Evolutionary conservation across 2,888 invertebrate genomes (phyloP).

Genomic region (Mimachlamys varia): DNA sequence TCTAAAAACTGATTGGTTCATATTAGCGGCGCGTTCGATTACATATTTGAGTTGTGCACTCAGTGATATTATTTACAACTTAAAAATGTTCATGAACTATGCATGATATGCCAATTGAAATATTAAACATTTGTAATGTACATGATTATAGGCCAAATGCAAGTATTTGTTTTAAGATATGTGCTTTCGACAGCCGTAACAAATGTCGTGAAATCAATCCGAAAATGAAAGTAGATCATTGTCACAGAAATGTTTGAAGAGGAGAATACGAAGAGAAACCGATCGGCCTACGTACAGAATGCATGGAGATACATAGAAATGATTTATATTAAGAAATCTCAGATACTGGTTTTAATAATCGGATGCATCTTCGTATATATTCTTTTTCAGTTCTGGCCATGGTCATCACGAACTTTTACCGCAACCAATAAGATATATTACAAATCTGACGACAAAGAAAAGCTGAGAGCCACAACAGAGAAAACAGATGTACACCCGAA

Average conservation of each 20-base stretch:
- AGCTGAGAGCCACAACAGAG: neutral
- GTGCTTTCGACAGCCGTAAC: no score
- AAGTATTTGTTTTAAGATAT: no score
- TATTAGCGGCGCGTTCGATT: neutral
- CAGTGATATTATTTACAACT: neutral
- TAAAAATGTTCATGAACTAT: neutral
- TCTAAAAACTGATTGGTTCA: neutral
- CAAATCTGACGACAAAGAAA: neutral
- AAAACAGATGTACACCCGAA: neutral
- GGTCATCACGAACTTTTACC: constrained; percentile 37
- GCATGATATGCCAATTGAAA: no score
- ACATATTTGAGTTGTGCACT: neutral
- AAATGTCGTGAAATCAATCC: no score
- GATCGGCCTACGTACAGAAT: no score
- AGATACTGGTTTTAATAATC: neutral
- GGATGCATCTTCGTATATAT: constrained; percentile 32
- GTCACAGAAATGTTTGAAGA: neutral
- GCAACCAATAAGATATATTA: neutral
- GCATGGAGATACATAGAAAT: neutral
- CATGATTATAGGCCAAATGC: no score
- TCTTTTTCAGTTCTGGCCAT: constrained; percentile 32
- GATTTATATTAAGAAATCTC: constrained; percentile 5
- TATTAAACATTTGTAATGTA: no score
- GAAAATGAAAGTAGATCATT: constrained; percentile 23
- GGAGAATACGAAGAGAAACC: no score